Evolutionary conservation across 2,888 invertebrate genomes (phyloP), one percentile per base, ranked within the genome.

Genomic region (Copidosoma aretas): DNA sequence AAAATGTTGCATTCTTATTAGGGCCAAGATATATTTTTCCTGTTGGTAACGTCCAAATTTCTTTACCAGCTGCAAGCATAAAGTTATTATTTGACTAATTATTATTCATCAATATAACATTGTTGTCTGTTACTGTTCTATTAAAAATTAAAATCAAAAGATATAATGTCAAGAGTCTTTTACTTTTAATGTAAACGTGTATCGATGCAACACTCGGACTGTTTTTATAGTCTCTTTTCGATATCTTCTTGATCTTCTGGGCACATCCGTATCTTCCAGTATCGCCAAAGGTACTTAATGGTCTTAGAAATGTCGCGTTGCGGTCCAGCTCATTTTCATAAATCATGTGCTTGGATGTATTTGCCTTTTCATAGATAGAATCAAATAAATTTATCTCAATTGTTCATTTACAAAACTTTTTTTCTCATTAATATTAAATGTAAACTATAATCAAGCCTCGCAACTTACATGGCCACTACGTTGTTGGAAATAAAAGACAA

Each of bases 1-100:
- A 77, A 4, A 90, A 77, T 39, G 78, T 78, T 0, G 82, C 85
- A 12, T 77, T 77, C 46, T 81, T 78, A n/a, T 86, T 84, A 8
- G 83, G 79, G 52, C 85, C 77, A 64, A 88, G 86, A 71, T 85
- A 86, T 4, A 39, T 73, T 19, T 74, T 73, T 1, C 22, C 14
- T 3, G 46, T 53, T 21, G 67, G 17, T 19, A 69, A 41, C 1
- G 67, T 59, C 39, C 39, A 70, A 2, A 70, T 70, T 15, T 62
- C 64, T 14, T 46, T 69, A 69, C 17, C 17, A 51, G 62, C 52
- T 10, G 43, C 32, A 53, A 62, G 56, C 22, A 22, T 21, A 15
- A 15, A 46, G 12, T 46, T 3, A 46, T 17, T 15, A 2, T 8
- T 17, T 46, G 3, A 32, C 8, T 32, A 32, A 32, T 32, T 15